Base-by-base conservation (phyloP, 2,888 invertebrate genomes). In the Sisyra nigra region DNA sequence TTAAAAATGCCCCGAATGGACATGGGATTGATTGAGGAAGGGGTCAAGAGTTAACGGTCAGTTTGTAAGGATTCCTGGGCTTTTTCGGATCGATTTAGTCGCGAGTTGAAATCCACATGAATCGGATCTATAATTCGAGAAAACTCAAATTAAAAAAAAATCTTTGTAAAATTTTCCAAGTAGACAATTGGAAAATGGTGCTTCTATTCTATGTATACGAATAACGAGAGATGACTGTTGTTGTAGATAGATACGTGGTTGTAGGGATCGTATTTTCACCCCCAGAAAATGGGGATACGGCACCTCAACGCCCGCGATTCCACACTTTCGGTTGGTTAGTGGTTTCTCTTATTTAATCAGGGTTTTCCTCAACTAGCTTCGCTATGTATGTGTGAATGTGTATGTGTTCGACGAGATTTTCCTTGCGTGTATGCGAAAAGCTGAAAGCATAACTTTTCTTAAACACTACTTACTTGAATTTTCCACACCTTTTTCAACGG, bases 301-400 rank as follows among this genome's bases (percentile, higher is more conserved):
- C 24, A 24, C 24, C 24, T 24, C 24, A 24, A 24, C 24, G 24
- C 24, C 24, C 24, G 24, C 24, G 24, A 37, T 19, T 18, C 31
- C 40, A 31, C 40, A 40, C 40, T 40, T 42, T 42, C n/a, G 42
- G 42, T 42, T 42, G 30, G 42, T 42, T 42, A 42, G 42, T 35
- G 42, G 42, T 42, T 42, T 42, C 30, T 42, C 14, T 42, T 34
- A 42, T 42, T 42, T 42, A 42, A 42, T 42, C 42, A 42, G 35
- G 42, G 42, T 42, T 42, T 34, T 19, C 42, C 40, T 18, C 37
- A 37, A 37, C 37, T 37, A 37, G 35, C 17, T 18, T 37, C 19
- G 37, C 33, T 33, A 24, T 24, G 24, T 24, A 24, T 24, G 24
- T 24, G 24, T 24, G 24, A 24, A 24, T 24, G 24, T 19, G 37